Base-by-base conservation (phyloP, 2,797 vertebrate genomes). In the Erethizon dorsatum region DNA sequence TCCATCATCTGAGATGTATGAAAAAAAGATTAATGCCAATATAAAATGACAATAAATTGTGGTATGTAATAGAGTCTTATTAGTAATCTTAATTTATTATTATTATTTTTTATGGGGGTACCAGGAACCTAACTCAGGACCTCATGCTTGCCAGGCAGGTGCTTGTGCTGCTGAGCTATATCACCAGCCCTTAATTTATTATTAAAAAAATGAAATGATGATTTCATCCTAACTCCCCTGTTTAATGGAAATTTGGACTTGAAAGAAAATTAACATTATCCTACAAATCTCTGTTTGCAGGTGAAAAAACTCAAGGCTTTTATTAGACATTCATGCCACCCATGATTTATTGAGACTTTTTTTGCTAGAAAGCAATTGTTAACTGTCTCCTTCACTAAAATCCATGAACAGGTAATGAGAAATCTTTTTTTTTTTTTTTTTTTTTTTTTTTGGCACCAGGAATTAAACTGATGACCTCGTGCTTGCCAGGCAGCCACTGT, bases 321-420 rank as follows among this genome's bases (percentile, higher is more conserved):
- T 8, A 33, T 10, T 31, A 12, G 47, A 11, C 47, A 9, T 0
- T 31, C 11, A 8, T 22, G 37, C 20, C 22, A 31, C 7, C 47
- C 37, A 6, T 13, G 33, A 67, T 50, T 57, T 54, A 10, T 12
- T 73, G 61, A 84, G 26, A 4, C 3, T 45, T 47, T 31, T 45
- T 31, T 88, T 1, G 1, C 24, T 31, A 17, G 17, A 22, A 54
- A 17, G 1, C n/a, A 5, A 69, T 31, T 11, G 18, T 83, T 24
- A 41, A 22, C 14, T 13, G 11, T 10, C 15, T 18, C 14, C 6
- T 20, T 31, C 17, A n/a, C 3, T 71, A 63, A 63, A 80, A 45
- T 28, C 8, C 3, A 11, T 1, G 0, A 10, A 41, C 24, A 59
- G 69, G n/a, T 4, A 59, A 3, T 18, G 24, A 45, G 26, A 18